Conservation (phyloP, 2,888 invertebrate species). For the Brachyopa scutellaris region DNA sequence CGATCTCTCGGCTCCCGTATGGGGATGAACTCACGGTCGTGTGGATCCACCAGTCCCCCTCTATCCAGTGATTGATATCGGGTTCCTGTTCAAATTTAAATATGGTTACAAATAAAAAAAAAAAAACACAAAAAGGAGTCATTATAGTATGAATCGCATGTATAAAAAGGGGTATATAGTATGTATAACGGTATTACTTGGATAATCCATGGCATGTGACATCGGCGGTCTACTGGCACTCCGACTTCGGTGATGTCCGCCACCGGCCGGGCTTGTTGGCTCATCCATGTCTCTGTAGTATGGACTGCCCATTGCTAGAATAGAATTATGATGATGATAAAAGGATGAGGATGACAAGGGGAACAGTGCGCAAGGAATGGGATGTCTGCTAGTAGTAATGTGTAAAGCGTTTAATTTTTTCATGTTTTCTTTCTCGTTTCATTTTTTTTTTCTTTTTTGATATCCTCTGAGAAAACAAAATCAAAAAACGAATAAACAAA, state of each 20-base stretch:
- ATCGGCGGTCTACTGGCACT: slow-evolving; percentile 89
- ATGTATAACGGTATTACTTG: slow-evolving; percentile 80
- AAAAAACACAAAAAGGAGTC: slow-evolving; percentile 10
- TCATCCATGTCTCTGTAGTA: slow-evolving; percentile 91
- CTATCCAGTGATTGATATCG: slow-evolving; percentile 89
- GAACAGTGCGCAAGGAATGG: slow-evolving; percentile 77
- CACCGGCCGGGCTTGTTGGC: slow-evolving; percentile 92
- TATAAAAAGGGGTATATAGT: not conserved
- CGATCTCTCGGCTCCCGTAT: slow-evolving; percentile 89
- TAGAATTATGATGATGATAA: slow-evolving; percentile 83
- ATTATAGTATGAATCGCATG: slow-evolving; percentile 11
- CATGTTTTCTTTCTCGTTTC: slow-evolving; percentile 45
- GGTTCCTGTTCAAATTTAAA: slow-evolving; percentile 77
- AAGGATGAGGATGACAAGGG: slow-evolving; percentile 79
- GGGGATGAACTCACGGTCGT: slow-evolving; percentile 93
- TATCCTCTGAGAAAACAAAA: slow-evolving; percentile 73
- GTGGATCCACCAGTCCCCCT: slow-evolving; percentile 87
- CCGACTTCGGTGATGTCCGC: slow-evolving; percentile 91
- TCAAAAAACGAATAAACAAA: slow-evolving; percentile 74
- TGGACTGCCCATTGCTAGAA: slow-evolving; percentile 85
- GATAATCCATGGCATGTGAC: slow-evolving; percentile 84
- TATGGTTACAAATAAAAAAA: not conserved
- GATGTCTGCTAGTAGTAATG: slow-evolving; percentile 72
- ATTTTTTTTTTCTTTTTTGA: slow-evolving; percentile 54
- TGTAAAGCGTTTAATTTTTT: slow-evolving; percentile 70